Evolutionary conservation across 2,888 invertebrate species (phyloP), one percentile per base, ranked within the genome.

Genomic region (Linyphia triangularis): DNA sequence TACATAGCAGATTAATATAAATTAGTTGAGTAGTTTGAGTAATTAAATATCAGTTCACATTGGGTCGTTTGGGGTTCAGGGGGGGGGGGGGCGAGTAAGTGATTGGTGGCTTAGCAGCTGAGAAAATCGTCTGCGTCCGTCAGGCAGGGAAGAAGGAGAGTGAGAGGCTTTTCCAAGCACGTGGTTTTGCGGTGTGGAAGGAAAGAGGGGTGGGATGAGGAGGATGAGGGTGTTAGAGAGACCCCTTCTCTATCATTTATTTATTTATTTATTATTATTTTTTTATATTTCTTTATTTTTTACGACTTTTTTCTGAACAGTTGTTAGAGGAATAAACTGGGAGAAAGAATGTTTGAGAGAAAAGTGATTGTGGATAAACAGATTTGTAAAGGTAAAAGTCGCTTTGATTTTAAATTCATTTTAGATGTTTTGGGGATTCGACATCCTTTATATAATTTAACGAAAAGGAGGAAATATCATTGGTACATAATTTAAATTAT

Each of bases 161-260:
- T 37, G 72, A 59, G 82, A 82, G 81, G 65, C 10, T 72, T 79
- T 73, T 63, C 79, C 85, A 75, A 88, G 40, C 86, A 88, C 86
- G 86, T 88, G 86, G 81, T 88, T 79, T 61, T 59, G 61, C 65
- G 33, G 65, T 40, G 77, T 61, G 43, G 19, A 43, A 65, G 57
- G 79, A 61, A 43, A 51, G 19, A 28, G 84, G 43, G 43, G n/a
- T n/a, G 37, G 24, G 69, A 33, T 16, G 43, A 43, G 33, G 28
- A 28, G 30, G 37, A 9, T 28, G 69, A 16, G 59, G 28, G 59
- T 2, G 81, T 57, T 33, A 51, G 13, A 26, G 33, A 59, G 69
- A 69, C 57, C 33, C 81, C 61, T 26, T 37, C 33, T n/a, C 30
- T 43, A 30, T 63, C 19, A n/a, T 10, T 1, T 19, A 5, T 19